A percentile compares a stretch with the other conserved stretches of the same genome.
Conservation (phyloP, 2,113 vertebrate species). For the Neomonachus schauinslandi region DNA sequence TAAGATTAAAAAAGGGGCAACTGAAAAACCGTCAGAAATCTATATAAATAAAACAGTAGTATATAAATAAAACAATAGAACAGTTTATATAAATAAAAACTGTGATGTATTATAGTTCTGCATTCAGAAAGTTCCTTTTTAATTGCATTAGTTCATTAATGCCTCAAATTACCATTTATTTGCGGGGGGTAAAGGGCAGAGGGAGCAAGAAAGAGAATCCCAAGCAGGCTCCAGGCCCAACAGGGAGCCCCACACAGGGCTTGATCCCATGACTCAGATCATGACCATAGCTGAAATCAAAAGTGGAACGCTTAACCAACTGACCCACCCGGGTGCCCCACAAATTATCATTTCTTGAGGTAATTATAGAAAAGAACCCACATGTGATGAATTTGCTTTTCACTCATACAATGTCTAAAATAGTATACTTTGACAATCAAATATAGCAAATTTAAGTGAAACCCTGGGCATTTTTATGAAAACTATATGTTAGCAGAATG, state of each 20-base stretch:
- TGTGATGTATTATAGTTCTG: background rate
- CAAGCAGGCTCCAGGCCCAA: background rate
- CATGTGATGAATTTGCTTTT: slow-evolving; percentile 17
- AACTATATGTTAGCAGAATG: slow-evolving; percentile 46
- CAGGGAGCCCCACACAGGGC: background rate
- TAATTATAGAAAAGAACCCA: slow-evolving; percentile 26
- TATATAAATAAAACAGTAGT: background rate
- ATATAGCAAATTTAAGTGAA: slow-evolving; percentile 6
- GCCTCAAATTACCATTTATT: background rate
- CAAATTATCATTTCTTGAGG: background rate
- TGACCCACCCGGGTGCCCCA: background rate
- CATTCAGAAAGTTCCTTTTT: slow-evolving; percentile 31
- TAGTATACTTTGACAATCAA: slow-evolving; percentile 20
- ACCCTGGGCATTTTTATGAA: background rate
- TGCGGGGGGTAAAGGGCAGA: background rate
- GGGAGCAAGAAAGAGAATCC: background rate
- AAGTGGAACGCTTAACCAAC: background rate
- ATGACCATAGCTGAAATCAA: background rate
- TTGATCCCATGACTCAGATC: background rate
- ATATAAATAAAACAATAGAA: background rate
- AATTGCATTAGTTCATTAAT: slow-evolving; percentile 23
- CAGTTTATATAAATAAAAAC: background rate
- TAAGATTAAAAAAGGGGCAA: slow-evolving; percentile 17
- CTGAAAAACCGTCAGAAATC: background rate
- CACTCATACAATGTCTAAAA: slow-evolving; percentile 45